These are phyloP conservation scores for Bhutanitis thaidina DNA, from an alignment of 2,888 invertebrate species.

Conservation along the genomic window DNA sequence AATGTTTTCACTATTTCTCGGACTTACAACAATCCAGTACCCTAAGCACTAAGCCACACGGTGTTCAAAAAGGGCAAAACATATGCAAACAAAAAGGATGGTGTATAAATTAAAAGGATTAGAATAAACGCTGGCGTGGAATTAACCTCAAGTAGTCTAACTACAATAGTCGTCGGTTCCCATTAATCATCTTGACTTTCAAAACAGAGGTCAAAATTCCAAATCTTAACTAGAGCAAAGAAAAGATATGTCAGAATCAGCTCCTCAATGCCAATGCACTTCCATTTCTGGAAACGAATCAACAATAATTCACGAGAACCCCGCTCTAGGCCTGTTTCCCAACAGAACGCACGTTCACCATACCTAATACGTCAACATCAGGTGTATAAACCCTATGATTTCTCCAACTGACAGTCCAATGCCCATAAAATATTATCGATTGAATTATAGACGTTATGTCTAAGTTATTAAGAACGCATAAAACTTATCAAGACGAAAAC, in stretches of 20 bases:
- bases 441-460: constrained; percentile 24
- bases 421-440: constrained; percentile 4
- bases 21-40: too few species aligned
- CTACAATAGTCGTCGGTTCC: too few species aligned
- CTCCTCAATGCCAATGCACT: constrained; percentile 16
- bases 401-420: constrained; percentile 24
- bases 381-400: constrained; percentile 52
- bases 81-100: too few species aligned
- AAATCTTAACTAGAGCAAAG: too few species aligned
- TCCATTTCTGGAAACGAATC: constrained; percentile 16
- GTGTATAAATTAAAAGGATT: too few species aligned
- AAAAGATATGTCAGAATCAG: background rate
- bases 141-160: too few species aligned
- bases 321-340: constrained; percentile 30
- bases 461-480: constrained; percentile 11
- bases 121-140: too few species aligned
- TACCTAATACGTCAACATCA: constrained; percentile 64
- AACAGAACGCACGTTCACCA: constrained; percentile 49
- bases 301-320: constrained; percentile 16
- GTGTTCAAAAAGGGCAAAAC: too few species aligned
- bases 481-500: constrained; percentile 4
- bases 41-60: too few species aligned
- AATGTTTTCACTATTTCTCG: too few species aligned
- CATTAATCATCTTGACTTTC: too few species aligned
- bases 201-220: too few species aligned